Base-by-base conservation (phyloP, 2,888 invertebrate genomes). In the Brenthis hecate region DNA sequence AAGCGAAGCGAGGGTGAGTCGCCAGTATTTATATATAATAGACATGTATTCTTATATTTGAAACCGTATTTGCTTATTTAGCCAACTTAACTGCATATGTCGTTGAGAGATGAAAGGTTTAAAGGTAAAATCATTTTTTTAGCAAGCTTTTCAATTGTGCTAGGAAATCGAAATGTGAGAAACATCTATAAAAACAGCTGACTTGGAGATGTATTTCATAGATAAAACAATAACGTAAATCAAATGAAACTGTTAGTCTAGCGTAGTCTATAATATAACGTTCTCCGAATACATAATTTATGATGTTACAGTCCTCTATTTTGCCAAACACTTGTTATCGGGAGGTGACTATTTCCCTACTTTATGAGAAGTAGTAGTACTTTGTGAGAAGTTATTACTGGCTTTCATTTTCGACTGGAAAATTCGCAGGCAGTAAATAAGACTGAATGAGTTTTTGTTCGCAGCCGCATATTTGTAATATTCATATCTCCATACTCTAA, bases 271-370 rank as follows among this genome's bases (percentile, higher is more conserved):
- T 36, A 6, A 61, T 28, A 51, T 13, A 13, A 48, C 51, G 61
- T 36, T 36, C 32, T 36, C n/a, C 36, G 16, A 51, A 61, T 61
- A 61, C 61, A 58, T 58, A 58, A 58, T 58, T 58, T 58, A 58
- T 58, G 65, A 50, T 66, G 56, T 54, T 47, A 53, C 23, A 66
- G 61, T 66, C 55, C 55, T 54, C 48, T 66, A 61, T 66, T 54
- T 61, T 66, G 55, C 55, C 66, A 66, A 51, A 61, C 60, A 66
- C 61, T 61, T 55, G 61, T 43, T 47, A 43, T 48, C 3, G 48
- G 13, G 50, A 55, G 50, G 19, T 50, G 50, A 56, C 56, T 66
- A 63, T 63, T 63, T 63, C 62, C 61, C 36, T 50, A 50, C 28
- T 66, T 66, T 56, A 66, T 50, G 50, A 54, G 47, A 66, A 58